Percentiles rank a stretch among this genome's conserved stretches.
These are phyloP conservation scores for Nicator chloris DNA, from an alignment of 2,113 vertebrate species.

Conservation along the genomic window DNA sequence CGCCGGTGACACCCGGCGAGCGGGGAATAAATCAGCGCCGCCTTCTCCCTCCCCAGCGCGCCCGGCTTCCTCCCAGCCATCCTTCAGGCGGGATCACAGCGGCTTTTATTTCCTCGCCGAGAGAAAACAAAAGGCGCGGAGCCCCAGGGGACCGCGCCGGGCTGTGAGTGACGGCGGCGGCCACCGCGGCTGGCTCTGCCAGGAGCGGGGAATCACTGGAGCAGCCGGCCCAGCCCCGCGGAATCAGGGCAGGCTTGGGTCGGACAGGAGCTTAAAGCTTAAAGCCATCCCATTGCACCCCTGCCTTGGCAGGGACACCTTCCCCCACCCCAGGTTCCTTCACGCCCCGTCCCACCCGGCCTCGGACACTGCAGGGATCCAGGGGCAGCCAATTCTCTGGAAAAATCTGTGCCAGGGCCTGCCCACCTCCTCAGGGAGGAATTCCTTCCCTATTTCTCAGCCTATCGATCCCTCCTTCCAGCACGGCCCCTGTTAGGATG, in stretches of 20 bases:
- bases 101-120: background rate
- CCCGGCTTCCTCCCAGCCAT: conserved; percentile 17
- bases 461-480: background rate
- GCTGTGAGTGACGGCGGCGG: background rate
- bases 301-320: background rate
- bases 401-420: background rate
- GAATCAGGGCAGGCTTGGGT: background rate
- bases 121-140: background rate
- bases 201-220: background rate
- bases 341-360: accelerated
- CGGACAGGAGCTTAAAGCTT: background rate
- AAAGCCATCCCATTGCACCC: accelerated
- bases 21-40: conserved; percentile 56
- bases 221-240: background rate
- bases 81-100: background rate
- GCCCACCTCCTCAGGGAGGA: background rate
- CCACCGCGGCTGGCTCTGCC: background rate
- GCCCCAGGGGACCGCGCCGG: background rate
- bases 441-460: background rate
- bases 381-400: too few relatives aligned
- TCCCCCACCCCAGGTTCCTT: accelerated
- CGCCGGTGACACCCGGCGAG: conserved; percentile 25
- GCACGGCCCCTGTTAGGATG: background rate
- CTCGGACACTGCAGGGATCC: background rate
- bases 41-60: background rate